phyloP scores from a whole-genome alignment of 2,113 vertebrate species.

The Macroglossus sobrinus region DNA sequence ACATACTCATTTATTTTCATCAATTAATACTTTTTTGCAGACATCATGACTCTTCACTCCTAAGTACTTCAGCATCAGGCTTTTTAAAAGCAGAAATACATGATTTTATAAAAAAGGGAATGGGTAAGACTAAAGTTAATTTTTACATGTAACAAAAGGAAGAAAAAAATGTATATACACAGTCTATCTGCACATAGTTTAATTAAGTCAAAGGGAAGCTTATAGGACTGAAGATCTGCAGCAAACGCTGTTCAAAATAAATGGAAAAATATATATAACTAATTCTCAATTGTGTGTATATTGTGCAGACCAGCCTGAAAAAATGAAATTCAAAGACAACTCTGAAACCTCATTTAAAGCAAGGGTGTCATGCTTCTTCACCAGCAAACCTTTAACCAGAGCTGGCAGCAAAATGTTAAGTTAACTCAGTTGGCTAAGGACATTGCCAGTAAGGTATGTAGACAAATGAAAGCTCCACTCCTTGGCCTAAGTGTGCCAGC shows the following conservation, averaged over 20 bases:
- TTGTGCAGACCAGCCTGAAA: neutral
- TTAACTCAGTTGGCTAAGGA: neutral
- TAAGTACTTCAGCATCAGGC: neutral
- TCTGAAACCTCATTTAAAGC: constrained; percentile 2
- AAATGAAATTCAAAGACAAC: neutral
- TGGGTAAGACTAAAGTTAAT: neutral
- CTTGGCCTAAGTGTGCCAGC: neutral
- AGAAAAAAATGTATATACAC: neutral
- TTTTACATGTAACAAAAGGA: neutral
- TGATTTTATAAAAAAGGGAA: neutral
- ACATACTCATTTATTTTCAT: neutral
- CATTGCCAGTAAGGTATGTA: neutral
- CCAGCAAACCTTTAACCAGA: neutral
- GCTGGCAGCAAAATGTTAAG: neutral
- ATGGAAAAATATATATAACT: neutral
- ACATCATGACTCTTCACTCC: neutral
- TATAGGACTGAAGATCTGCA: neutral
- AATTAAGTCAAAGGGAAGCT: neutral
- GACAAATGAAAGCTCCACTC: neutral
- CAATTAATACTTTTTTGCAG: neutral
- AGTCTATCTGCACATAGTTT: neutral
- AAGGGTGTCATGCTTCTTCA: neutral
- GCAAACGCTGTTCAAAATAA: neutral
- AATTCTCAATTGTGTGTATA: neutral
- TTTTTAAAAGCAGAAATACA: constrained; percentile 6